phyloP scores from a whole-genome alignment of 2,888 invertebrate genomes.

The Neoitamus cyanurus region DNA sequence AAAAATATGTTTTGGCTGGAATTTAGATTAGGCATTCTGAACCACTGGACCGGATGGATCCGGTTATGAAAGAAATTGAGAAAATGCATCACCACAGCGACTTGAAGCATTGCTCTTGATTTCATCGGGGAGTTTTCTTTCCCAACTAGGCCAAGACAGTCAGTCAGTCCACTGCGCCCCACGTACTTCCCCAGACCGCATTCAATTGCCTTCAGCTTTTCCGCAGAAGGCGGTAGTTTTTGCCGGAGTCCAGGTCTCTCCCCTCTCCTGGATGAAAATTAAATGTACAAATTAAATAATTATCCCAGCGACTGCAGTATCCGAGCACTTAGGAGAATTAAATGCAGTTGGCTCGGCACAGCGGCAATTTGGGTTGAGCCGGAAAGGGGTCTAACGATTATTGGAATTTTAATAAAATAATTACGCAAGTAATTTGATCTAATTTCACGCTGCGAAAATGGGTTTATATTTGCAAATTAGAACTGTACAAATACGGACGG shows the following conservation, averaged over 20 bases:
- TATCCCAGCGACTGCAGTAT: slow-evolving; percentile 16
- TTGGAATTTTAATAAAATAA: slow-evolving; percentile 43
- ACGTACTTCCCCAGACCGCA: neutral
- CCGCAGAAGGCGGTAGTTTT: neutral
- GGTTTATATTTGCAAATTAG: slow-evolving; percentile 41
- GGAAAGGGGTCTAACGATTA: slow-evolving; percentile 39
- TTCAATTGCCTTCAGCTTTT: neutral
- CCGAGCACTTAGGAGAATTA: slow-evolving; percentile 37
- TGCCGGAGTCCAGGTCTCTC: neutral
- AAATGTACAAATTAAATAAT: slow-evolving; percentile 42
- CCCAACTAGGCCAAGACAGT: neutral
- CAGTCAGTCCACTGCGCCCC: neutral
- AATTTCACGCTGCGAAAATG: slow-evolving; percentile 41
- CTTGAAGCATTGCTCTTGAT: neutral
- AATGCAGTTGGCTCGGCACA: neutral
- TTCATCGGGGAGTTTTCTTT: neutral
- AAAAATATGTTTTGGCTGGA: neutral
- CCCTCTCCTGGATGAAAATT: slow-evolving; percentile 6
- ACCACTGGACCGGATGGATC: neutral
- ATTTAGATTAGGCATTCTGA: neutral
- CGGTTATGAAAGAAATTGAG: neutral
- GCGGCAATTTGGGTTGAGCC: slow-evolving; percentile 32
- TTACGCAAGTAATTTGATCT: slow-evolving; percentile 43
- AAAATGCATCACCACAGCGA: neutral
- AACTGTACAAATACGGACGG: slow-evolving; percentile 21